A percentile compares a stretch with the other conserved stretches of the same genome.
phyloP scores from a whole-genome alignment of 2,113 vertebrate species.

The Hypocryptadius cinnamomeus region DNA sequence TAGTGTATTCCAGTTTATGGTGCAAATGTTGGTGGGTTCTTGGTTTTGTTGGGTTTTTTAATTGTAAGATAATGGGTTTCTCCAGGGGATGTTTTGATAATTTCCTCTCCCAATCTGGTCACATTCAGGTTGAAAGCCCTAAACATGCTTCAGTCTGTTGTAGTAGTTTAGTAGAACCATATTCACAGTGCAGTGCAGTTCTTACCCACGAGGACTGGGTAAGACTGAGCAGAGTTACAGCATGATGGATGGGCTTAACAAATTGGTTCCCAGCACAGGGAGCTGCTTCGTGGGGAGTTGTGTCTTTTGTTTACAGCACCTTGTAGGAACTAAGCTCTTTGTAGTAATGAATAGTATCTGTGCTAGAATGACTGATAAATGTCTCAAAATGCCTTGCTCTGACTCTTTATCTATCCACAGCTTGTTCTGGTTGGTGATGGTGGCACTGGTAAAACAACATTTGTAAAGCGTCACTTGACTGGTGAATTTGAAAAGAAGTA shows the following conservation, averaged over 20 bases:
- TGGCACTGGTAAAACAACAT: conserved; percentile 96
- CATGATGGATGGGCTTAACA: background rate
- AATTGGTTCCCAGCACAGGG: background rate
- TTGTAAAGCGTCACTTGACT: conserved; percentile 94
- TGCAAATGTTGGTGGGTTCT: background rate
- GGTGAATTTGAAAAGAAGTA: conserved; percentile 99
- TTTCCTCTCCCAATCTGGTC: background rate
- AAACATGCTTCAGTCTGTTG: background rate
- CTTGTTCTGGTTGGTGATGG: conserved; percentile 95
- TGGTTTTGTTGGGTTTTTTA: background rate
- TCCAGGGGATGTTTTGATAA: background rate
- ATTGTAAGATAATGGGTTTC: background rate
- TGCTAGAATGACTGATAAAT: background rate
- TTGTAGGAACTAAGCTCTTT: background rate
- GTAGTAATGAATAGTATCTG: too few relatives aligned
- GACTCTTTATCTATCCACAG: conserved; percentile 43
- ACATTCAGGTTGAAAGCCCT: background rate
- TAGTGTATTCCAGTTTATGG: background rate
- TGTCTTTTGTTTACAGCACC: background rate
- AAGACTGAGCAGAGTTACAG: background rate
- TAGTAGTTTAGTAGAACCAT: background rate
- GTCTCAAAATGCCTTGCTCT: background rate
- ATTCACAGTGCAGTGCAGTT: background rate
- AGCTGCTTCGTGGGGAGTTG: background rate
- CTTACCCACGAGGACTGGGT: background rate